Base-by-base conservation (phyloP, 92 coral and sea anemone species). In the Anthopleura xanthogrammica region DNA sequence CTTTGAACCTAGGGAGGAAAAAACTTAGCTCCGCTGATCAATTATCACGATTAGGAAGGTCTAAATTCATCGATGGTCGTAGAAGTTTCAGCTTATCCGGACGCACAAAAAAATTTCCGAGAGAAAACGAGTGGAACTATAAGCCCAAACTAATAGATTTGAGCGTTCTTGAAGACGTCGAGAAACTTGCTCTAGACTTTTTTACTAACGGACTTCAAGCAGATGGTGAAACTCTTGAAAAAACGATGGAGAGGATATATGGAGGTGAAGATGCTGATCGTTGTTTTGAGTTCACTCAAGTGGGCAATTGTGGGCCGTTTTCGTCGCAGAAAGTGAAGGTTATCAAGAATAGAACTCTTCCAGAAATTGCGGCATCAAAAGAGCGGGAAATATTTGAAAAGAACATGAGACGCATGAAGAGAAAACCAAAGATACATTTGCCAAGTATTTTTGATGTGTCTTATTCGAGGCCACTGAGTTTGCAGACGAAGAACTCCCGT, bases 161-260 rank as follows among this genome's bases (percentile, higher is more conserved):
- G 75, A 80, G 58, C 17, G 23, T 43, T 16, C 52, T 40, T 39
- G 83, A 80, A 80, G 75, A 80, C 19, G 83, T 50, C 17, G 58
- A 80, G 76, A 80, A 80, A 64, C 75, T 80, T 10, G 83, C 83
- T 20, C 29, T 80, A 16, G 57, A 64, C 0, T 80, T 65, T 5
- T 80, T 80, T 22, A 58, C 57, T 2, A 41, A 80, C 12, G 56
- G 42, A n/a, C 52, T 80, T 22, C 58, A 80, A 62, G 50, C 52
- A 22, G 58, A 80, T 9, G 74, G 71, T 12, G 83, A 80, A 50
- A 80, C 83, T 16, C 58, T 80, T 60, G 83, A 80, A n/a, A 64
- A 80, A n/a, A 80, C 83, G 7, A 22, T 80, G 39, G 83, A 80
- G 20, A 80, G 83, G 40, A 80, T 80, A 54, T 80, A 80, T 43